Evolutionary conservation across 2,113 vertebrate species (phyloP).

Genomic region (Alethe diademata): DNA sequence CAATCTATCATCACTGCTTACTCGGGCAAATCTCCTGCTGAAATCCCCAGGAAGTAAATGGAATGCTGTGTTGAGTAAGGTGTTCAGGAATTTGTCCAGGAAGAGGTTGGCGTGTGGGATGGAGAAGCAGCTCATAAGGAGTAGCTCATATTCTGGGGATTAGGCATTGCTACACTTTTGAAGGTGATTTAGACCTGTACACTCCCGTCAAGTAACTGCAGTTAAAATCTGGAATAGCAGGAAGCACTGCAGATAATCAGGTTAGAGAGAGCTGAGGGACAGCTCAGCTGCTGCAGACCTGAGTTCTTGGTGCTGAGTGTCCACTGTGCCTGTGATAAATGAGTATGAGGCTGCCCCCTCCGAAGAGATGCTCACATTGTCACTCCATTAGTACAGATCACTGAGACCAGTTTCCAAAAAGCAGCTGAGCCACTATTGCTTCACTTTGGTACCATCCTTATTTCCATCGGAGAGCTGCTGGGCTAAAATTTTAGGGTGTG

Average conservation of each 20-base stretch:
- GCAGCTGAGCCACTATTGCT: neutral
- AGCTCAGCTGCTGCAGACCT: neutral
- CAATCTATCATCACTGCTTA: neutral
- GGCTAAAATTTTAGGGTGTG: neutral
- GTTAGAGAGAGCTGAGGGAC: neutral
- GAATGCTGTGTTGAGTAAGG: neutral
- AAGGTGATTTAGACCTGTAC: neutral
- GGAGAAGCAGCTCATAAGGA: neutral
- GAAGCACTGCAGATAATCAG: neutral
- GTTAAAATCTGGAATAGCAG: neutral
- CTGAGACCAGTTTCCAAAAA: neutral
- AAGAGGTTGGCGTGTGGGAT: neutral
- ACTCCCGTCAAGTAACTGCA: neutral
- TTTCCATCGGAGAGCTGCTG: neutral
- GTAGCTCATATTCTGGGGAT: neutral
- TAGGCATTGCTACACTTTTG: neutral
- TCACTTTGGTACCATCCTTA: neutral
- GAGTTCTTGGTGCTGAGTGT: neutral
- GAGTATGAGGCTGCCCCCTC: neutral
- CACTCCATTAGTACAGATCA: neutral
- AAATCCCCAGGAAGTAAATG: neutral
- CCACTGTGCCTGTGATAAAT: neutral
- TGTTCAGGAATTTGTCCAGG: neutral
- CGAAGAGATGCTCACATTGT: neutral
- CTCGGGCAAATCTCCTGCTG: neutral